These are phyloP conservation scores for Harpagifer antarcticus DNA, from an alignment of 2,797 vertebrate species.

Conservation along the genomic window DNA sequence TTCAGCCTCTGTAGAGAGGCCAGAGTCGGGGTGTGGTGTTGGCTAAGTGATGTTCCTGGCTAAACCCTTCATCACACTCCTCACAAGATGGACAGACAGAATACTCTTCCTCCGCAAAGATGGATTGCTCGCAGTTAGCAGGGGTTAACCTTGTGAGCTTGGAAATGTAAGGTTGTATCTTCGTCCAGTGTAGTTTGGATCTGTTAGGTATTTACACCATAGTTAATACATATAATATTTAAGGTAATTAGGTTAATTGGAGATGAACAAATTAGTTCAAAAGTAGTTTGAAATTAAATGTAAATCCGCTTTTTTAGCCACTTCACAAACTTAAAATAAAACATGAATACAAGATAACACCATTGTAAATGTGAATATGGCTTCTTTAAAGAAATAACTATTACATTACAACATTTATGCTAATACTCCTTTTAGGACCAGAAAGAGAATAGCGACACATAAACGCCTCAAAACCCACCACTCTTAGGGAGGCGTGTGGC, in stretches of 20 bases:
- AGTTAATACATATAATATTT: constrained; percentile 2
- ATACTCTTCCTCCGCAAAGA: constrained; percentile 67
- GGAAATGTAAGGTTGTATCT: constrained; percentile 45
- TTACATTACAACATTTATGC: not conserved
- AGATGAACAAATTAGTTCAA: not conserved
- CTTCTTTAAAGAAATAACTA: not conserved
- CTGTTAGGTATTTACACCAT: constrained; percentile 15
- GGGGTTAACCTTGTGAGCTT: constrained; percentile 75
- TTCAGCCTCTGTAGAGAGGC: constrained; percentile 61
- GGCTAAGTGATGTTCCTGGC: constrained; percentile 69
- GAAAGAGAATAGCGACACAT: not conserved
- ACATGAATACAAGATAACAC: not conserved
- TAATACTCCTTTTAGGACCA: not conserved
- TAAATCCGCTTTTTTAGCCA: not conserved
- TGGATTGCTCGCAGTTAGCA: constrained; percentile 70
- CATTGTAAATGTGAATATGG: not conserved
- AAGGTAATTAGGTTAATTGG: not conserved
- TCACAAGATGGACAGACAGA: constrained; percentile 73
- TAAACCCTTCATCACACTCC: constrained; percentile 76
- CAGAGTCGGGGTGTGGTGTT: constrained; percentile 49
- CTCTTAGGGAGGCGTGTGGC: no score
- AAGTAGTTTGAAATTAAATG: not conserved
- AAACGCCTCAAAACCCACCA: no score
- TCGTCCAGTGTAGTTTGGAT: constrained; percentile 22
- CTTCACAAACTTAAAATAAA: no score